Evolutionary conservation across 92 coral and sea anemone species (phyloP).

Genomic region (Porites divaricata): DNA sequence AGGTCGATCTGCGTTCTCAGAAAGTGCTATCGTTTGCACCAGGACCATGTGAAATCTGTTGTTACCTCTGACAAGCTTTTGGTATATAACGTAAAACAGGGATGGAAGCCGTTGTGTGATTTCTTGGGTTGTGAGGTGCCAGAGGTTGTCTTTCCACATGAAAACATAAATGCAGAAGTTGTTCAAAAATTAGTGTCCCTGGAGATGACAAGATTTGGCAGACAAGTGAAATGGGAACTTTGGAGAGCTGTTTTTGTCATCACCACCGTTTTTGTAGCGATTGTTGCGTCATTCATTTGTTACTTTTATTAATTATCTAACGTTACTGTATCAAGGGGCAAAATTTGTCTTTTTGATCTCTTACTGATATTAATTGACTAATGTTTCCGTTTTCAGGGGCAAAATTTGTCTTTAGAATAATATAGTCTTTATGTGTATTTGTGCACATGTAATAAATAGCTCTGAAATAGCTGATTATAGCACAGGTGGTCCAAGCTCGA

Average conservation of each 20-base stretch:
- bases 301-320: background rate
- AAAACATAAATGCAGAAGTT: conserved; percentile 48
- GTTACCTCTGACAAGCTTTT: conserved; percentile 60
- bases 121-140: conserved; percentile 58
- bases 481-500: no score
- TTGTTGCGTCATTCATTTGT: background rate
- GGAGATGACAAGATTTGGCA: conserved; percentile 11
- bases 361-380: no score
- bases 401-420: no score
- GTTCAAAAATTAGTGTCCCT: background rate
- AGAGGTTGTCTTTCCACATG: conserved; percentile 44
- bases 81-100: conserved; percentile 52
- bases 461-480: no score
- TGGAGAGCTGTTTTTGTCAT: background rate
- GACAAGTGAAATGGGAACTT: conserved; percentile 28
- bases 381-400: no score
- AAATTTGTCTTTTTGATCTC: background rate
- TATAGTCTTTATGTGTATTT: no score
- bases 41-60: conserved; percentile 52
- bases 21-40: conserved; percentile 57
- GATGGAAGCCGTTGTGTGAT: conserved; percentile 67
- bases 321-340: background rate
- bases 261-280: background rate
- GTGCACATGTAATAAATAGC: no score
- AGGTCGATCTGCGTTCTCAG: conserved; percentile 37